phyloP scores from a whole-genome alignment of 2,797 vertebrate species.

The Xiphorhynchus erythropygius region DNA sequence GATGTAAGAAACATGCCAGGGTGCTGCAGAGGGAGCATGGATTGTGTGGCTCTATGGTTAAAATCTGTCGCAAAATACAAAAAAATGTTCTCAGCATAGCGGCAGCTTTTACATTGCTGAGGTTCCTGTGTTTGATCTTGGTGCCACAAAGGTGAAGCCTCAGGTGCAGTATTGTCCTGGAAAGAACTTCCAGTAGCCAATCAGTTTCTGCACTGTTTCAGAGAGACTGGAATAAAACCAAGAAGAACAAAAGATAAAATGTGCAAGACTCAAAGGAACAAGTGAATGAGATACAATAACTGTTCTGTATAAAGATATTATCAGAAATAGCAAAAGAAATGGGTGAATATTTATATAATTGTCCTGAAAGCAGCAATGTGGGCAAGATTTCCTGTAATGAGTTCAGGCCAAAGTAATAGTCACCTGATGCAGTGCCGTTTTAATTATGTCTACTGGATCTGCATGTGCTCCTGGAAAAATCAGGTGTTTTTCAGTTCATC shows the following conservation, averaged over 20 bases:
- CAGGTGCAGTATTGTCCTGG: not conserved
- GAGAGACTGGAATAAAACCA: not conserved
- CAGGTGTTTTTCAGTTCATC: not conserved
- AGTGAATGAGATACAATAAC: not conserved
- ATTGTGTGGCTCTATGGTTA: not conserved
- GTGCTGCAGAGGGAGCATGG: not conserved
- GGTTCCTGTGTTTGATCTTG: not conserved
- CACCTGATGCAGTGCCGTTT: rapidly evolving
- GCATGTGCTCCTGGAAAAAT: not conserved
- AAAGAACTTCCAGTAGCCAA: not conserved
- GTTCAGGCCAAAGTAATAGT: not conserved
- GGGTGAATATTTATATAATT: not conserved
- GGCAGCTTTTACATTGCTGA: not conserved
- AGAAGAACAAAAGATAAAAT: not conserved
- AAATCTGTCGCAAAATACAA: not conserved
- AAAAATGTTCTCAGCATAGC: not conserved
- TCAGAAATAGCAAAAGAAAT: not conserved
- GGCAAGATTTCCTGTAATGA: not conserved
- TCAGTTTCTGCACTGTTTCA: not conserved
- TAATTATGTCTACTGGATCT: not conserved
- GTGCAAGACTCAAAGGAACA: not conserved
- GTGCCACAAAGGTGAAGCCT: not conserved
- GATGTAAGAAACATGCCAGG: not conserved
- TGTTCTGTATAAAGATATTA: not conserved
- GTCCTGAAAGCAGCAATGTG: not conserved